A percentile compares a stretch with the other conserved stretches of the same genome.
Conservation (phyloP, 2,797 vertebrate genomes). For the Mormyrops boulengeri region DNA sequence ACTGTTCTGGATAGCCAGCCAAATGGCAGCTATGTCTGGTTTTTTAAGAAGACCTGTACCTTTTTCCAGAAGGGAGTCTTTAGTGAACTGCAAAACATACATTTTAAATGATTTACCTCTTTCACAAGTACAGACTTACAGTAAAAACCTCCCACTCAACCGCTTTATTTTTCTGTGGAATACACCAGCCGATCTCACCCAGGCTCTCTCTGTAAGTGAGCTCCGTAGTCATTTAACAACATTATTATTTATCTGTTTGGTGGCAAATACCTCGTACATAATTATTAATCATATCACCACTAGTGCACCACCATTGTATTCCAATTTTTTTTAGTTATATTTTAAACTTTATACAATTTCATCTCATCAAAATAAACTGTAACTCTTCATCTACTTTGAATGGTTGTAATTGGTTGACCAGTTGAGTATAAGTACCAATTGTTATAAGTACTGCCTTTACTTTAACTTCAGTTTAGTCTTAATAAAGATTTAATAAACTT, state of each 20-base stretch:
- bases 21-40: background rate
- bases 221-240: background rate
- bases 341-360: background rate
- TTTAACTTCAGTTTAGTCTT: background rate
- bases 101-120: background rate
- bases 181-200: background rate
- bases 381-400: background rate
- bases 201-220: background rate
- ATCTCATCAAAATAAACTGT: background rate
- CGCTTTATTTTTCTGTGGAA: conserved; percentile 28
- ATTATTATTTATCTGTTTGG: background rate
- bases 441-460: background rate
- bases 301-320: background rate
- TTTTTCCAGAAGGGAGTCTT: background rate
- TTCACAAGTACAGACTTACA: background rate
- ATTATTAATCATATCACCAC: background rate
- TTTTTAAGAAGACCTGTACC: background rate
- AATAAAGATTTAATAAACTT: background rate
- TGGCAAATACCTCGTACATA: background rate
- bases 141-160: background rate
- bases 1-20: background rate
- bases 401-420: background rate
- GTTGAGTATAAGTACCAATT: background rate
- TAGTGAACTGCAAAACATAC: background rate
- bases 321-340: background rate